These are phyloP conservation scores for Nesometra sesokonis DNA, from an alignment of 35 echinoderm and acorn worm genomes.

Conservation along the genomic window DNA sequence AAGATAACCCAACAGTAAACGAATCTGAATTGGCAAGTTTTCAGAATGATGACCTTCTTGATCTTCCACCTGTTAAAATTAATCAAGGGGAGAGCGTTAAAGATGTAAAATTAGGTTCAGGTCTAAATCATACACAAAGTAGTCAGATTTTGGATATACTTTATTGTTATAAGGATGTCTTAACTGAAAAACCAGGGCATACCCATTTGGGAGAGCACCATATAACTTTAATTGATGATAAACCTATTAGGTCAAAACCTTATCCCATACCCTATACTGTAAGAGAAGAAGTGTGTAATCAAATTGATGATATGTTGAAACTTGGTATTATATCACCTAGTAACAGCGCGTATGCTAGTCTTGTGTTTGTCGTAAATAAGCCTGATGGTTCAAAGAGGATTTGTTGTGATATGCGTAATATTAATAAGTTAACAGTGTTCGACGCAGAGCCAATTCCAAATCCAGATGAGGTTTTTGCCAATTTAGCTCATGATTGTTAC, in stretches of 20 bases:
- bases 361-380: neutral
- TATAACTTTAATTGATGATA: neutral
- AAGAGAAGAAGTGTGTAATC: neutral
- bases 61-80: neutral
- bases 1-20: neutral
- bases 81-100: neutral
- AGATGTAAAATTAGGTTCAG: neutral
- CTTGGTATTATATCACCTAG: neutral
- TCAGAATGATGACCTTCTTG: neutral
- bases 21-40: neutral
- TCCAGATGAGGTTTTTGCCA: neutral
- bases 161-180: neutral
- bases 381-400: neutral
- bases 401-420: neutral
- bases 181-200: neutral
- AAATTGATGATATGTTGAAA: neutral
- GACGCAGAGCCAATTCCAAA: slow-evolving; percentile 8
- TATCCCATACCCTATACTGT: neutral
- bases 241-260: neutral
- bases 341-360: neutral
- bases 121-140: neutral
- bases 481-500: slow-evolving; percentile 1
- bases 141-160: neutral
- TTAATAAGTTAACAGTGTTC: neutral
- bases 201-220: neutral